Evolutionary conservation across 2,797 vertebrate species (phyloP).

Genomic region (Bradypus variegatus): DNA sequence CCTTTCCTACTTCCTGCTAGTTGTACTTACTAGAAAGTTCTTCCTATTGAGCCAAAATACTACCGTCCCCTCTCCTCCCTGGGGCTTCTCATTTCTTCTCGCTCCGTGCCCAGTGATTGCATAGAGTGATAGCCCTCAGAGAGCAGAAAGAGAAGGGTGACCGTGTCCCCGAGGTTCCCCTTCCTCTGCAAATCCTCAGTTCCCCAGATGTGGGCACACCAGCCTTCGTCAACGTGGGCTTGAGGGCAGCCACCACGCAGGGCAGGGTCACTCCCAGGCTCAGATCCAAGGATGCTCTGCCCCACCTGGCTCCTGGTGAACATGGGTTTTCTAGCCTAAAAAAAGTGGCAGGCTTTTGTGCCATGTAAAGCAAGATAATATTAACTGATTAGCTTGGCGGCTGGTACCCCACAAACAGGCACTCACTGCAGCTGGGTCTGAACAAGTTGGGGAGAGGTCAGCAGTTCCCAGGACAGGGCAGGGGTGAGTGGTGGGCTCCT

Average conservation of each 20-base stretch:
- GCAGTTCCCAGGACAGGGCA: not conserved
- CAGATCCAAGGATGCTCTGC: not conserved
- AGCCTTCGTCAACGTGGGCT: not conserved
- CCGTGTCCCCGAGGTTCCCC: not conserved
- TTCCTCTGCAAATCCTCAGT: not conserved
- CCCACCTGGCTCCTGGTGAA: not conserved
- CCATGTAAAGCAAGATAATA: not conserved
- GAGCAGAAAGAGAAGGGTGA: not conserved
- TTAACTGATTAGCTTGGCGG: not conserved
- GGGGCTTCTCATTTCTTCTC: not conserved
- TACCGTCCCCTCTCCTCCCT: rapidly evolving
- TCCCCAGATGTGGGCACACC: not conserved
- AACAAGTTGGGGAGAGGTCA: not conserved
- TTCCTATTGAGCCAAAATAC: not conserved
- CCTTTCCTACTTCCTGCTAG: not conserved
- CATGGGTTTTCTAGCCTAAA: not conserved
- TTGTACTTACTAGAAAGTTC: not conserved
- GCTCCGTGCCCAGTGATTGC: not conserved
- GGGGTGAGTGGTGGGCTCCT: not conserved
- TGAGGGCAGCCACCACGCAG: too few relatives aligned
- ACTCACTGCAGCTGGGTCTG: not conserved
- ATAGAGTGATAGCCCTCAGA: not conserved
- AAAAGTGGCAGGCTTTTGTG: not conserved
- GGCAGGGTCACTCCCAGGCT: not conserved
- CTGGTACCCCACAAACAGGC: not conserved